Percentiles rank a stretch among this genome's conserved stretches.
These are phyloP conservation scores for Acromyrmex heyeri DNA, from an alignment of 1,140 invertebrate species.

Conservation along the genomic window DNA sequence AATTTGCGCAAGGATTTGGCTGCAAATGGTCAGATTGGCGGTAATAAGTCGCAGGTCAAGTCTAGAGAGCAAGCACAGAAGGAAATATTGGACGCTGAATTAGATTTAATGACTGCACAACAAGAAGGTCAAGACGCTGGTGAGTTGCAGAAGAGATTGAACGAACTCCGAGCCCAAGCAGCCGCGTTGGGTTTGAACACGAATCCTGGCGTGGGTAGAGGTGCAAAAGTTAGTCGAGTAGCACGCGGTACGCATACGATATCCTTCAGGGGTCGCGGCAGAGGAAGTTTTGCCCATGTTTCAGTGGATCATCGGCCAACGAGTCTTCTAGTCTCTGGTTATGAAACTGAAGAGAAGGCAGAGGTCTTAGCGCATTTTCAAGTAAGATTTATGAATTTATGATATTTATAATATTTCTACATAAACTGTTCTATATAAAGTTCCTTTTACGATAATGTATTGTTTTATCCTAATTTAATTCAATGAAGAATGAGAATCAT, in stretches of 20 bases:
- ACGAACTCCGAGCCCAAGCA: constrained; percentile 91
- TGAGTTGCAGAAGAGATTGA: constrained; percentile 90
- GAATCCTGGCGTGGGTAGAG: constrained; percentile 70
- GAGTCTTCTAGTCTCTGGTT: constrained; percentile 92
- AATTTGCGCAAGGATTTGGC: constrained; percentile 91
- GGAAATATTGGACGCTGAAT: constrained; percentile 95
- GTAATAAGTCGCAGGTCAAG: constrained; percentile 82
- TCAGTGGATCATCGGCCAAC: constrained; percentile 94
- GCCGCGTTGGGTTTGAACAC: constrained; percentile 83
- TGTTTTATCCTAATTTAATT: too few species aligned
- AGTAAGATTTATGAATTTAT: constrained; percentile 85
- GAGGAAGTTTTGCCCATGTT: constrained; percentile 87
- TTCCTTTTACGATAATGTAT: too few species aligned
- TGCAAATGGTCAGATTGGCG: constrained; percentile 80
- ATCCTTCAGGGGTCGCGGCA: constrained; percentile 82
- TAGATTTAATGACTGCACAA: constrained; percentile 95
- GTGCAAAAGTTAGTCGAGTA: constrained; percentile 75
- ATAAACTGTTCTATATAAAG: neutral
- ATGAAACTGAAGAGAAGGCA: constrained; percentile 90
- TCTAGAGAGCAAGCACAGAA: constrained; percentile 91
- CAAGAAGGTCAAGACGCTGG: constrained; percentile 92
- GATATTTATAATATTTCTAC: neutral
- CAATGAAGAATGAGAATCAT: too few species aligned
- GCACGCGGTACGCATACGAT: constrained; percentile 78
- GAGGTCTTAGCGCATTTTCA: constrained; percentile 91